Conservation (phyloP, 2,113 vertebrate genomes). For the Ariopsis seemanni region DNA sequence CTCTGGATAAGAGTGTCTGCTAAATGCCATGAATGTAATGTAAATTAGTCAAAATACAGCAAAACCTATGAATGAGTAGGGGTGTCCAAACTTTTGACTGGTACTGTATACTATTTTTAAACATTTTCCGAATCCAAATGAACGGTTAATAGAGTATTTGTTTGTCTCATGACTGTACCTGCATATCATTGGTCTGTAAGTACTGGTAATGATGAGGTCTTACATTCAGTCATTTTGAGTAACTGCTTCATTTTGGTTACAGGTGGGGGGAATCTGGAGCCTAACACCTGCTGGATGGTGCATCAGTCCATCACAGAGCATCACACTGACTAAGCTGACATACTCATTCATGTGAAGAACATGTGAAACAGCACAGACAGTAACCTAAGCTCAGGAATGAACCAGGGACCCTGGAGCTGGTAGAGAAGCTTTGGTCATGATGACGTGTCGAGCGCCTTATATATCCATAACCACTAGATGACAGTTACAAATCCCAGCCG, state of each 20-base stretch:
- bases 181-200: neutral
- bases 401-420: too few relatives aligned
- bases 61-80: too few relatives aligned
- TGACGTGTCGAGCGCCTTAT: neutral
- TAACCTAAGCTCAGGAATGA: neutral
- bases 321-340: neutral
- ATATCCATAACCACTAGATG: neutral
- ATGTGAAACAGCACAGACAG: neutral
- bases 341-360: neutral
- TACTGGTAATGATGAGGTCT: neutral
- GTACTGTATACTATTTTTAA: neutral
- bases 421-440: neutral
- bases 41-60: too few relatives aligned
- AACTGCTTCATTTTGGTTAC: neutral
- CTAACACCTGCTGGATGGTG: neutral
- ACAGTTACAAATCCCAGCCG: neutral
- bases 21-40: too few relatives aligned
- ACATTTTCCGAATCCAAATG: neutral
- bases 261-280: neutral
- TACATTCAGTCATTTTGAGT: neutral
- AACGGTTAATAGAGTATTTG: neutral
- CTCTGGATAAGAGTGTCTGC: too few relatives aligned
- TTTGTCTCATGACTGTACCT: neutral
- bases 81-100: too few relatives aligned
- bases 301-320: neutral